phyloP scores from a whole-genome alignment of 2,113 vertebrate genomes.

The Podiceps cristatus region DNA sequence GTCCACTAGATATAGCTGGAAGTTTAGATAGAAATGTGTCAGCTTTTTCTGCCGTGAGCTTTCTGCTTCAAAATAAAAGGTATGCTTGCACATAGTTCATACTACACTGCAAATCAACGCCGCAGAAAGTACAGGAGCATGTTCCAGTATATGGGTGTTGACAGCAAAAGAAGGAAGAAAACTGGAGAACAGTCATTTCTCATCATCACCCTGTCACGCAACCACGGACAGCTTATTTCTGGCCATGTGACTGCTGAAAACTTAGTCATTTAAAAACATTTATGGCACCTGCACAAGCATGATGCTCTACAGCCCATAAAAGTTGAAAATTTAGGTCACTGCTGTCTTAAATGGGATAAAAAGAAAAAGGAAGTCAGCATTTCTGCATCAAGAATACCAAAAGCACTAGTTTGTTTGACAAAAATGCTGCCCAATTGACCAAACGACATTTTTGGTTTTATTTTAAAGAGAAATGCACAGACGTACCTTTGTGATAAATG shows the following conservation, averaged over 20 bases:
- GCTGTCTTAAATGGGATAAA: not conserved
- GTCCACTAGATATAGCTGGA: not conserved
- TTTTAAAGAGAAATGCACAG: not conserved
- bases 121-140: not conserved
- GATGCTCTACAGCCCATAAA: not conserved
- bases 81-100: not conserved
- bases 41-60: not conserved
- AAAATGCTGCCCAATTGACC: not conserved
- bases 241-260: not conserved
- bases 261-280: not conserved
- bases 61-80: not conserved
- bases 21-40: not conserved
- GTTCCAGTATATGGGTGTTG: not conserved
- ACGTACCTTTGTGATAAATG: conserved; percentile 94
- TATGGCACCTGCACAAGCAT: not conserved
- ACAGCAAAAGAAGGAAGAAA: not conserved
- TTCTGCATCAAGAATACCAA: not conserved
- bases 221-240: not conserved
- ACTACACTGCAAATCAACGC: not conserved
- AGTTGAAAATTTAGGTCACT: not conserved
- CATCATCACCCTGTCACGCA: not conserved
- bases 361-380: not conserved
- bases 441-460: not conserved
- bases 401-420: not conserved
- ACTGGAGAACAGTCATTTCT: not conserved